These are phyloP conservation scores for Mormoops blainvillei DNA, from an alignment of 2,113 vertebrate genomes.

Conservation along the genomic window DNA sequence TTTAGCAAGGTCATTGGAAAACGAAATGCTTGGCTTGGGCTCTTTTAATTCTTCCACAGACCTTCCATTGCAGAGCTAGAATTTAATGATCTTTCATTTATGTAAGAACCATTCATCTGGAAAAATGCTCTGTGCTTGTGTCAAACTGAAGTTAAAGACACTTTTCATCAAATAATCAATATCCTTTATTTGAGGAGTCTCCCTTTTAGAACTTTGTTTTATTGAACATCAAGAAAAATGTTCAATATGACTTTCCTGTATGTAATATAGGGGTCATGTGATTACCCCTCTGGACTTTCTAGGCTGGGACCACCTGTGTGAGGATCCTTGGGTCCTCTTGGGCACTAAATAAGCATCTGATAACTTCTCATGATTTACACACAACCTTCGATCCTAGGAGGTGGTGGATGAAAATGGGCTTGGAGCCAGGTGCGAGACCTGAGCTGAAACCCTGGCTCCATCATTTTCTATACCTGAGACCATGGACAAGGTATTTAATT, in stretches of 20 bases:
- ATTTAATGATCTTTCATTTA: constrained; percentile 48
- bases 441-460: neutral
- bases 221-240: neutral
- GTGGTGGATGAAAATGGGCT: neutral
- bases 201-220: neutral
- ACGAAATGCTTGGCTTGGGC: neutral
- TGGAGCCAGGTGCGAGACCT: neutral
- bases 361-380: neutral
- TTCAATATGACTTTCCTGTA: neutral
- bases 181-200: neutral
- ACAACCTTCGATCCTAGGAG: neutral
- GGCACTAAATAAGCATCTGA: neutral
- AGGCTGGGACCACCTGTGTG: neutral
- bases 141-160: constrained; percentile 41
- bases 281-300: neutral
- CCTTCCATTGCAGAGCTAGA: neutral
- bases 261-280: neutral
- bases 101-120: constrained; percentile 7
- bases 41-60: neutral
- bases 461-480: neutral
- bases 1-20: constrained; percentile 30
- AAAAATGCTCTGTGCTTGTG: constrained; percentile 39
- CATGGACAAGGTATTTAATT: neutral
- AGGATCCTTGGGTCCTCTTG: neutral
- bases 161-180: constrained; percentile 13